Conservation (phyloP, 1,140 invertebrate species). For the Penaeus indicus region DNA sequence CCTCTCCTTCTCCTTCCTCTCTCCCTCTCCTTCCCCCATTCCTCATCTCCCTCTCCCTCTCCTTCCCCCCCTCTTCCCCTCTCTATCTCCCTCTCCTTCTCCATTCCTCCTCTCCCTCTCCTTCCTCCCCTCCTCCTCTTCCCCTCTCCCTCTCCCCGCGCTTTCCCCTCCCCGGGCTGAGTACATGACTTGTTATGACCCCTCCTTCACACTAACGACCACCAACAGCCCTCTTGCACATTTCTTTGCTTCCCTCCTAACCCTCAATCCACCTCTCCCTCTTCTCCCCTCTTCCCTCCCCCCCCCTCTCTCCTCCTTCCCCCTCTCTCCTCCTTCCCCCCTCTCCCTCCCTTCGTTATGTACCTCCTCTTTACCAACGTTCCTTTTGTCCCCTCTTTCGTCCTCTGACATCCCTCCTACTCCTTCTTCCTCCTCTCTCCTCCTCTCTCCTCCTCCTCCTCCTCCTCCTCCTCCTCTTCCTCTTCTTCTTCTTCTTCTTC, state of each 20-base stretch:
- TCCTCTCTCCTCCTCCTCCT: background rate
- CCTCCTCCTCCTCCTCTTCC: background rate
- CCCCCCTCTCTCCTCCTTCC: background rate
- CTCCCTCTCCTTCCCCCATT: background rate
- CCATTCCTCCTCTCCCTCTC: background rate
- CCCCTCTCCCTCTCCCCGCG: too few species aligned
- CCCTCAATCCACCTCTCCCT: background rate
- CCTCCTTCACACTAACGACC: too few species aligned
- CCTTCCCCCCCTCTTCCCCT: background rate
- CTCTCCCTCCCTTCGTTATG: background rate
- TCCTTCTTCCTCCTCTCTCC: conserved; percentile 8
- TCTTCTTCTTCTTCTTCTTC: background rate
- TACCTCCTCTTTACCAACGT: background rate
- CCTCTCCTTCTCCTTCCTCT: background rate
- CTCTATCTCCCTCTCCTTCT: background rate
- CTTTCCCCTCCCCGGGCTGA: too few species aligned
- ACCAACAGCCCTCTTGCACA: background rate
- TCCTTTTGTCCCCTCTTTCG: background rate
- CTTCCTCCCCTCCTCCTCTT: too few species aligned
- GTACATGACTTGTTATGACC: too few species aligned
- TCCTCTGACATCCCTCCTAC: conserved; percentile 4
- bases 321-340: background rate
- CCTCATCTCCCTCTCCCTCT: background rate
- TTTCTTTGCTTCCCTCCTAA: background rate
- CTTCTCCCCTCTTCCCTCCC: background rate